These are phyloP conservation scores for Melanophora roralis DNA, from an alignment of 2,888 invertebrate species.

Conservation along the genomic window DNA sequence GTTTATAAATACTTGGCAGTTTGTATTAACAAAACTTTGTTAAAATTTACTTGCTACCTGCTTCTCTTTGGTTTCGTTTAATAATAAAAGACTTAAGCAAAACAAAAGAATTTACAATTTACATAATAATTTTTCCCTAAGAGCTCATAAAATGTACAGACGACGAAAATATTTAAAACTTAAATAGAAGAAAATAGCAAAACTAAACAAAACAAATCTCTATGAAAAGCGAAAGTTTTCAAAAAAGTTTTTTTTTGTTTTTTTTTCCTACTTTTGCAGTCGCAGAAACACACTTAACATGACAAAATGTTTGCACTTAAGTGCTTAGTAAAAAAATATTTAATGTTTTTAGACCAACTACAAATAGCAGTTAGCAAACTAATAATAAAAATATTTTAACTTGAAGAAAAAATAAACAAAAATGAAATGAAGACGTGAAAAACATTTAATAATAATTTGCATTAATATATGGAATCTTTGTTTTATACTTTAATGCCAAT, in stretches of 20 bases:
- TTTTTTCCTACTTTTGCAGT: too few relatives aligned
- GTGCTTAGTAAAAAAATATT: background rate
- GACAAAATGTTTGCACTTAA: constrained; percentile 28
- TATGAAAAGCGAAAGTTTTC: constrained; percentile 60
- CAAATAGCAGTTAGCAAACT: background rate
- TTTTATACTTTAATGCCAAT: background rate
- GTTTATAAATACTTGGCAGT: too few relatives aligned
- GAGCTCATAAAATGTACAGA: constrained; percentile 17
- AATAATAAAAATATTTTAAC: background rate
- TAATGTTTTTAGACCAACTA: background rate
- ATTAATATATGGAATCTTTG: constrained; percentile 16
- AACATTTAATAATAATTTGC: constrained; percentile 46
- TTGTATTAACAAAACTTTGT: too few relatives aligned
- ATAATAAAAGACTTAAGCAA: background rate
- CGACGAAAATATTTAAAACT: background rate
- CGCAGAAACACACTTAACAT: background rate
- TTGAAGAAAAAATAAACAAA: background rate
- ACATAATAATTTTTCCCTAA: constrained; percentile 43
- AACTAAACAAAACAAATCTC: constrained; percentile 12
- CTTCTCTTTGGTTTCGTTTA: too few relatives aligned
- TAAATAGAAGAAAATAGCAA: background rate
- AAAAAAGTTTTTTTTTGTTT: background rate
- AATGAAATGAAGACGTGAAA: constrained; percentile 23
- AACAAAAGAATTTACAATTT: constrained; percentile 48
- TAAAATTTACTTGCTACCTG: too few relatives aligned